Evolutionary conservation across 2,113 vertebrate species (phyloP).

Genomic region (Tenebrosternarchus preto): DNA sequence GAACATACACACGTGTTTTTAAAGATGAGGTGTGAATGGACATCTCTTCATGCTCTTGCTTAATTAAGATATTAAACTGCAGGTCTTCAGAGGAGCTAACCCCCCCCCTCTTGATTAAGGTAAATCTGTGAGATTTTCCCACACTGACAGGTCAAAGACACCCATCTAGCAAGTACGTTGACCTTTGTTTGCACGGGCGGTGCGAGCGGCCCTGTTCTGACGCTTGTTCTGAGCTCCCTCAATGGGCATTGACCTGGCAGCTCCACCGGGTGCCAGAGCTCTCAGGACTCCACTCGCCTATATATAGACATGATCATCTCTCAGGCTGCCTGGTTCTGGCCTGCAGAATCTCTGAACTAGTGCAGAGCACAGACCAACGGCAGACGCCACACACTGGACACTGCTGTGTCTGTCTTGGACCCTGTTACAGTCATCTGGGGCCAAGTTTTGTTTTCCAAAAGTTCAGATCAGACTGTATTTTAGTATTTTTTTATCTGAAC

Average conservation of each 20-base stretch:
- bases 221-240: constrained; percentile 64
- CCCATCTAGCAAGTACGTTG: not conserved
- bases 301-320: constrained; percentile 70
- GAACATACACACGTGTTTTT: not conserved
- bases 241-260: constrained; percentile 68
- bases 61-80: too few species aligned
- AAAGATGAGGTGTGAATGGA: too few species aligned
- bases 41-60: too few species aligned
- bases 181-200: constrained; percentile 45
- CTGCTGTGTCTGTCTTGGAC: too few species aligned
- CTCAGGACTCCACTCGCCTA: constrained; percentile 73
- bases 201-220: constrained; percentile 59
- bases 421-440: not conserved
- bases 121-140: not conserved
- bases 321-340: constrained; percentile 54
- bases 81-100: not conserved
- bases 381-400: constrained; percentile 4
- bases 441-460: not conserved
- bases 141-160: not conserved
- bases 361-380: constrained; percentile 1
- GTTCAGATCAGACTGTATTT: not conserved
- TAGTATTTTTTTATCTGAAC: not conserved
- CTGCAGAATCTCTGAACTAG: constrained; percentile 58
- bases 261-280: constrained; percentile 71
- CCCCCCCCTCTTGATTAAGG: not conserved